These are phyloP conservation scores for Picus viridis DNA, from an alignment of 2,797 vertebrate genomes.

Conservation along the genomic window DNA sequence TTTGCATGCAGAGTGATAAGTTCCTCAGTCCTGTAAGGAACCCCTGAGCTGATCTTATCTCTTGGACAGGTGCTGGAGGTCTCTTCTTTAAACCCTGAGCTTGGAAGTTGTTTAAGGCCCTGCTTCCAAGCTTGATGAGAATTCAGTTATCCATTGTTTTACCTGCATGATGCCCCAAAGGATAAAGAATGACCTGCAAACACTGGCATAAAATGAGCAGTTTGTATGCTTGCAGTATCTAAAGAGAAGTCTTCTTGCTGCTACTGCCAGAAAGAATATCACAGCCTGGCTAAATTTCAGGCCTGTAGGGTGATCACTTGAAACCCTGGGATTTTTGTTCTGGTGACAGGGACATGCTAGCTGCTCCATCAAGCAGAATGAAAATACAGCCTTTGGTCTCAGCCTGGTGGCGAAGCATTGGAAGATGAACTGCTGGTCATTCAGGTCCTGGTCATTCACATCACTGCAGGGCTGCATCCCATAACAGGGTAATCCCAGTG, in stretches of 20 bases:
- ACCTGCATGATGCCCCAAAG: background rate
- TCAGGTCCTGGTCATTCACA: background rate
- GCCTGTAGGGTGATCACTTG: background rate
- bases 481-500: background rate
- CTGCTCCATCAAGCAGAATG: background rate
- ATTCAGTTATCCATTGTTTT: constrained; percentile 1
- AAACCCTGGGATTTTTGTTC: background rate
- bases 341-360: background rate
- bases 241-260: background rate
- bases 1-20: constrained; percentile 36
- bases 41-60: constrained; percentile 45
- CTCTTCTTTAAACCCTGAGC: constrained; percentile 5
- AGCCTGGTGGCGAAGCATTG: background rate
- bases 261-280: constrained; percentile 5
- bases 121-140: constrained; percentile 5
- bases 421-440: background rate
- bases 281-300: background rate
- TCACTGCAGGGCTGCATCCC: background rate
- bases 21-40: constrained; percentile 29
- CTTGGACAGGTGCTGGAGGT: constrained; percentile 41
- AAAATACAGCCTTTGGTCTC: background rate
- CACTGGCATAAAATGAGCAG: background rate
- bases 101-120: constrained; percentile 17
- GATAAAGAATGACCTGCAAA: background rate
- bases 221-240: background rate